Evolutionary conservation across 2,797 vertebrate species (phyloP).

Genomic region (Semotilus atromaculatus): DNA sequence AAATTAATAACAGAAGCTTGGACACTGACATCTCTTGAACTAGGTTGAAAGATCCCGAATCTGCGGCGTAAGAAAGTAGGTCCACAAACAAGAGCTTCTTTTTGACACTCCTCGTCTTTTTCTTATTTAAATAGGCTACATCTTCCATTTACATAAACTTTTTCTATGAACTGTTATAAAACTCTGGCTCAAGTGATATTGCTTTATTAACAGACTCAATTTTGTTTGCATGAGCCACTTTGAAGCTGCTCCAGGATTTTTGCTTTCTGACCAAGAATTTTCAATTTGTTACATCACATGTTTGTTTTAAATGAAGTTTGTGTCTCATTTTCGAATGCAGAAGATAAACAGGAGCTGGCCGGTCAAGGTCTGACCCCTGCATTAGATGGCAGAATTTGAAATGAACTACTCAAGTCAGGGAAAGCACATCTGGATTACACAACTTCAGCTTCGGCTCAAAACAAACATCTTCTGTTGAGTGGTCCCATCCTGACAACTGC

Average conservation of each 20-base stretch:
- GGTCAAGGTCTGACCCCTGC: slow-evolving; percentile 44
- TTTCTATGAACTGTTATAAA: neutral
- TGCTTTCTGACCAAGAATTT: neutral
- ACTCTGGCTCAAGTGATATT: neutral
- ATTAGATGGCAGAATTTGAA: slow-evolving; percentile 44
- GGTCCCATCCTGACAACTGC: slow-evolving; percentile 50
- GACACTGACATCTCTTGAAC: neutral
- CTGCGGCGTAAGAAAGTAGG: neutral
- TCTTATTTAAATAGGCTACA: neutral
- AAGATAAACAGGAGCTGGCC: slow-evolving; percentile 44
- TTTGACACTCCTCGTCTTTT: neutral
- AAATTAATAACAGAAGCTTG: neutral
- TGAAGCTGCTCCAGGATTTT: neutral
- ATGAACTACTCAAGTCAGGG: slow-evolving; percentile 49
- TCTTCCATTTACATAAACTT: neutral
- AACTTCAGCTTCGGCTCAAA: slow-evolving; percentile 55
- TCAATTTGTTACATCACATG: slow-evolving; percentile 3
- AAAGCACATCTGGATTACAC: slow-evolving; percentile 64
- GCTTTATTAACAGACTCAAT: neutral
- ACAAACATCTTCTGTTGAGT: slow-evolving; percentile 59
- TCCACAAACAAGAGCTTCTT: neutral
- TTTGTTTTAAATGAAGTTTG: neutral
- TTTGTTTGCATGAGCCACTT: neutral
- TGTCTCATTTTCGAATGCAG: slow-evolving; percentile 29
- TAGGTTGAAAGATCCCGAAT: neutral